These are phyloP conservation scores for Coregonus clupeaformis DNA, from an alignment of 2,113 vertebrate species.

Conservation along the genomic window DNA sequence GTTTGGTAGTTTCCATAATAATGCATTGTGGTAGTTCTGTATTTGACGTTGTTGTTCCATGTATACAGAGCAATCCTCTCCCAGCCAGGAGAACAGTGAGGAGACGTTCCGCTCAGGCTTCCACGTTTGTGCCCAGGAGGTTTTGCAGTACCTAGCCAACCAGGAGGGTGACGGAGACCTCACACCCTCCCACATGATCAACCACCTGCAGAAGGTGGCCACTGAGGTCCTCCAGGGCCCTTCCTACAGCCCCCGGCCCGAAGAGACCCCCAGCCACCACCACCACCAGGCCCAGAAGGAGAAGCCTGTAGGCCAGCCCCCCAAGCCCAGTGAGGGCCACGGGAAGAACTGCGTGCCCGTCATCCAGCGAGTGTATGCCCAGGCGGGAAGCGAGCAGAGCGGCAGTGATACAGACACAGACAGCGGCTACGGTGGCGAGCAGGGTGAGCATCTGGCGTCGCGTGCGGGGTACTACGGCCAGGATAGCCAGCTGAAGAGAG, in stretches of 20 bases:
- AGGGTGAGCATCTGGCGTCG: conserved; percentile 81
- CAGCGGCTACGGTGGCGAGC: conserved; percentile 94
- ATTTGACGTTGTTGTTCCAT: background rate
- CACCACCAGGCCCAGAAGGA: conserved; percentile 72
- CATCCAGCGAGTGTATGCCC: conserved; percentile 89
- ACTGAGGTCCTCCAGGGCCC: conserved; percentile 83
- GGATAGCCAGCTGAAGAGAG: conserved; percentile 76
- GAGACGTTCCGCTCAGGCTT: conserved; percentile 96
- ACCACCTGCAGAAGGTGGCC: conserved; percentile 88
- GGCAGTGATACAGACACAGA: conserved; percentile 97
- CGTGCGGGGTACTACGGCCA: conserved; percentile 73
- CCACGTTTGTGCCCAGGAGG: conserved; percentile 94
- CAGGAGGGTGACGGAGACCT: conserved; percentile 81
- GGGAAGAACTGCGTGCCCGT: conserved; percentile 97
- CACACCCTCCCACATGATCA: conserved; percentile 81
- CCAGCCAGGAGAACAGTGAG: conserved; percentile 82
- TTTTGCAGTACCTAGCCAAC: conserved; percentile 89
- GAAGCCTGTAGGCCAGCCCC: conserved; percentile 64
- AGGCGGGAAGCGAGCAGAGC: conserved; percentile 85
- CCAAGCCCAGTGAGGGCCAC: conserved; percentile 77
- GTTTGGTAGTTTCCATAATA: background rate
- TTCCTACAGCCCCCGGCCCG: background rate
- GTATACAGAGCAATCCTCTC: conserved; percentile 73
- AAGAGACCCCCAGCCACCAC: conserved; percentile 51
- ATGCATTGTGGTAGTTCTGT: background rate